Conservation (phyloP, 2,113 vertebrate genomes). For the Psammodynastes pulverulentus region DNA sequence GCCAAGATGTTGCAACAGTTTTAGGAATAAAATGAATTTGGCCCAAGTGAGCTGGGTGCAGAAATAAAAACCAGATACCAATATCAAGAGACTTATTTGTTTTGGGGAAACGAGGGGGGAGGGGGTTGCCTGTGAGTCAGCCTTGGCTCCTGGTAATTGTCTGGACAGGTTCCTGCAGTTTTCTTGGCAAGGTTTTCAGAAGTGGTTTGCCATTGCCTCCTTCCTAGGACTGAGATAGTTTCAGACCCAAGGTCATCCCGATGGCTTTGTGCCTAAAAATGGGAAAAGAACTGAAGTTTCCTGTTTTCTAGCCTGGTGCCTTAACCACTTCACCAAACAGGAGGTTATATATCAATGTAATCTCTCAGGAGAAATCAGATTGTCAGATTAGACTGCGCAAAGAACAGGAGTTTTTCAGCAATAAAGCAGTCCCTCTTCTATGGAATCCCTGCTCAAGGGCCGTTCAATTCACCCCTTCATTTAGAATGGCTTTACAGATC, state of each 20-base stretch:
- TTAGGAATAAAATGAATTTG: conserved; percentile 15
- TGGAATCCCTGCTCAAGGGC: not conserved
- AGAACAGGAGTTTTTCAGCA: not conserved
- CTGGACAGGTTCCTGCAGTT: not conserved
- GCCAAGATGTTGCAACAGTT: conserved; percentile 14
- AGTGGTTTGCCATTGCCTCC: not conserved
- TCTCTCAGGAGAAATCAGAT: conserved; percentile 5
- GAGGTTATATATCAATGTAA: conserved; percentile 12
- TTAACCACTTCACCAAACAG: not conserved
- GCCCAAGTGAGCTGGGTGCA: not conserved
- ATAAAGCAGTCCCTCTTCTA: not conserved
- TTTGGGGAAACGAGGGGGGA: not conserved
- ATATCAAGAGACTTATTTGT: not conserved
- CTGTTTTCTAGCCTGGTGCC: not conserved
- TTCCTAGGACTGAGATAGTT: not conserved
- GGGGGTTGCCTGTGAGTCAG: not conserved
- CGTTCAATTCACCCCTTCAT: not conserved
- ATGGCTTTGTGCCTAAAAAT: not conserved
- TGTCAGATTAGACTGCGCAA: not conserved
- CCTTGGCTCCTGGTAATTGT: not conserved
- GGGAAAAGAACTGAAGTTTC: not conserved
- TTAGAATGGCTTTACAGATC: not conserved
- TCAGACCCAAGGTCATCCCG: not conserved
- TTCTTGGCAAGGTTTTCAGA: not conserved
- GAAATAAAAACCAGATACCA: not conserved